Evolutionary conservation across 2,797 vertebrate genomes (phyloP).

Genomic region (Ptychobarbus kaznakovi): DNA sequence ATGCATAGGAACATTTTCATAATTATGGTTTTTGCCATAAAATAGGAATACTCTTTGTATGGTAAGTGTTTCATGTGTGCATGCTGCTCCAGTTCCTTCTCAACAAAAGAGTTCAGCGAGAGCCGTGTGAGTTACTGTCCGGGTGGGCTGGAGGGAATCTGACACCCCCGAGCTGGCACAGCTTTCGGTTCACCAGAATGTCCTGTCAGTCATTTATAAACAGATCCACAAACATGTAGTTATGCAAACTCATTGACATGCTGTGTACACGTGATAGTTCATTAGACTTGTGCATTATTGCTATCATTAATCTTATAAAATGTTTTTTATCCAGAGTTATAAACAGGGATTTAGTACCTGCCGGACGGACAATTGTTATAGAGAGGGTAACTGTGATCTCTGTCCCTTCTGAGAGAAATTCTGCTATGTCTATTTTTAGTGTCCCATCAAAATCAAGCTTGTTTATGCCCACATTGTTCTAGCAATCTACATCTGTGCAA

Average conservation of each 20-base stretch:
- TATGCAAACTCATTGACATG: conserved; percentile 15
- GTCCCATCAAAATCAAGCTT: neutral
- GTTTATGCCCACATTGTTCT: neutral
- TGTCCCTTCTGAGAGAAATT: neutral
- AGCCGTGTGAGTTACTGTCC: conserved; percentile 7
- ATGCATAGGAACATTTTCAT: neutral
- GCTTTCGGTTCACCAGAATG: conserved; percentile 27
- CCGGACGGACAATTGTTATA: neutral
- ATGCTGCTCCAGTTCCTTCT: conserved; percentile 18
- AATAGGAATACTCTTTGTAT: neutral
- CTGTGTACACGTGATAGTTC: neutral
- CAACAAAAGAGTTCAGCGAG: neutral
- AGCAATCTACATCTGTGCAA: neutral
- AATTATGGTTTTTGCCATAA: neutral
- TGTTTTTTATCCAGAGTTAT: neutral
- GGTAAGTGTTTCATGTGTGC: neutral
- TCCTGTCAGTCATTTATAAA: conserved; percentile 21
- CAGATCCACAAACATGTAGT: conserved; percentile 19
- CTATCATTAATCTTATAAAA: neutral
- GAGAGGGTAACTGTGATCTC: neutral
- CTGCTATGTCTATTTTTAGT: neutral
- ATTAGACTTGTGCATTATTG: neutral
- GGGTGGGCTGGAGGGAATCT: conserved; percentile 42
- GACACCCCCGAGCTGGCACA: conserved; percentile 30
- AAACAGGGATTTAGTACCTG: neutral